Evolutionary conservation across 2,888 invertebrate genomes (phyloP).

Genomic region (Lomographa bimaculata): DNA sequence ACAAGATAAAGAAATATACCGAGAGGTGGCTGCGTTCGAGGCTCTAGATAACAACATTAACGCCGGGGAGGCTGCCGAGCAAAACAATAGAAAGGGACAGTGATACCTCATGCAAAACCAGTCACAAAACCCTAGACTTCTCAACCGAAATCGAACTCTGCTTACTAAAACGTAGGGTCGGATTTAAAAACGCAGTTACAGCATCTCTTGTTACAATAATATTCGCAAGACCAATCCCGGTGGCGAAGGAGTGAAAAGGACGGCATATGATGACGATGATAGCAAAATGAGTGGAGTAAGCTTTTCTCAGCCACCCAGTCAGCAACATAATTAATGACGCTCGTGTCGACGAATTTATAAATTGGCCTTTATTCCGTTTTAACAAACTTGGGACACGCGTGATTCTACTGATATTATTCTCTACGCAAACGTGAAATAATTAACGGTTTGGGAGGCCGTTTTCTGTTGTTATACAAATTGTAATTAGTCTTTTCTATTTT

Average conservation of each 20-base stretch:
- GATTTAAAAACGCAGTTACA: slow-evolving; percentile 10
- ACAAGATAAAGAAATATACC: slow-evolving; percentile 83
- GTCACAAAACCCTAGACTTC: slow-evolving; percentile 23
- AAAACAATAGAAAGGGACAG: slow-evolving; percentile 73
- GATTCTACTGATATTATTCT: slow-evolving; percentile 62
- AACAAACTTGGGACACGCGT: slow-evolving; percentile 69
- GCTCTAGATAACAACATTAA: slow-evolving; percentile 82
- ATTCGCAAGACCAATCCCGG: slow-evolving; percentile 18
- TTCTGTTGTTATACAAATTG: no score
- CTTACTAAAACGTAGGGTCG: slow-evolving; percentile 17
- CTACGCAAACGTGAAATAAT: slow-evolving; percentile 56
- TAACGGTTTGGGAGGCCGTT: slow-evolving; percentile 28
- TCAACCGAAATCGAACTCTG: slow-evolving; percentile 31
- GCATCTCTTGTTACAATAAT: slow-evolving; percentile 20
- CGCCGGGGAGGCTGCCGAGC: slow-evolving; percentile 72
- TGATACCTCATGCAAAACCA: slow-evolving; percentile 31
- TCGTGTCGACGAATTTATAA: slow-evolving; percentile 82
- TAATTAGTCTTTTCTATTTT: no score
- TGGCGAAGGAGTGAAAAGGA: slow-evolving; percentile 61
- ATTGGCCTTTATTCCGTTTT: slow-evolving; percentile 76
- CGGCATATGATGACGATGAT: slow-evolving; percentile 72
- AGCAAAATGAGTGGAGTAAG: slow-evolving; percentile 82
- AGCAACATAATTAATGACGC: slow-evolving; percentile 83
- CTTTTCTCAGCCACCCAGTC: slow-evolving; percentile 83
- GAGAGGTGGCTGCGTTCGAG: slow-evolving; percentile 81